Evolutionary conservation across 1,140 invertebrate genomes (phyloP), one percentile per base, ranked within the genome.

Genomic region (Rhynchophorus ferrugineus): DNA sequence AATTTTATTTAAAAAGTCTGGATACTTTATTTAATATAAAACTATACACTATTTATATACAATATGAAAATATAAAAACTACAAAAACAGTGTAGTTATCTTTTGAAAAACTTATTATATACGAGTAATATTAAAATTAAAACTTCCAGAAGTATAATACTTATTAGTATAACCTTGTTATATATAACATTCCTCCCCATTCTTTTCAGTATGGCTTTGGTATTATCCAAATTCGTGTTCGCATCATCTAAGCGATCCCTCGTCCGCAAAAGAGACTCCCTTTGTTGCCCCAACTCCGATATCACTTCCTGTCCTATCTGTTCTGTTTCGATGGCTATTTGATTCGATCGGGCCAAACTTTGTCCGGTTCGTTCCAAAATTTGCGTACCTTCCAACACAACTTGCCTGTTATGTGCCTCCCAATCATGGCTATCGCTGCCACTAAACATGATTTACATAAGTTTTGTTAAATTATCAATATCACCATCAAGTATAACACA

Each of bases 311-410:
- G 81, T 0, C 86, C 88, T 57, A 90, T 78, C 61, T 80, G 75
- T 69, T 91, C 89, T 0, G 85, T 89, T 66, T 91, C 86, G 6
- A 80, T 74, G 9, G 88, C 85, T 39, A 87, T 75, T 59, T 79
- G 78, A 54, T 85, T 82, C 1, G 85, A 84, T 52, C 85, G 71
- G 1, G 75, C 73, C 9, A 89, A 71, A 56, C 82, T 84, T 24
- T 81, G 76, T 0, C 78, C 74, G 3, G 84, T 77, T 49, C 82
- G 68, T 54, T 81, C 76, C 3, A 89, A 61, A n/a, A 74, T 68
- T 49, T 72, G 71, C 53, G 72, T 72, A 13, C 79, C 78, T 55
- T 81, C 77, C 2, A 81, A 50, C 16, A 83, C 70, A 8, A 73
- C 71, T 52, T 69, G 69, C 9, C 78, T 65, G 49, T 79, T 75